Base-by-base conservation (phyloP, 2,113 vertebrate species). In the Pelecanoides urinatrix region DNA sequence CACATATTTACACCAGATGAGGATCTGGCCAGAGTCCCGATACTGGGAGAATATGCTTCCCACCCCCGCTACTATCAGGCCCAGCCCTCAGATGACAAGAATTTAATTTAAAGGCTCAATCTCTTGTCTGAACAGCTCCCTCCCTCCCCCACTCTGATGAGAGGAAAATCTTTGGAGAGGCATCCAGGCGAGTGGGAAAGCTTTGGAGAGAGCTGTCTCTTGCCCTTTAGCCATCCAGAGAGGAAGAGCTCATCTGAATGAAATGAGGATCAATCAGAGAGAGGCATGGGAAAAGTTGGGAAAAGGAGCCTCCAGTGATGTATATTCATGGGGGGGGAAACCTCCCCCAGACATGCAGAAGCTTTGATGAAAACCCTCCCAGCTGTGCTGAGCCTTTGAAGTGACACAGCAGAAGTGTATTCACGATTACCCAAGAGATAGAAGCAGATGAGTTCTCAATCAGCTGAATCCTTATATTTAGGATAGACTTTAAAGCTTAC, bases 71-170 rank as follows among this genome's bases (percentile, higher is more conserved):
- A 20, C 97, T 92, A 95, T 96, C 94, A 76, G 92, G 55, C 95
- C 95, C 95, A 92, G 93, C 92, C 96, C 95, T 94, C 91, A 67
- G 95, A 94, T 97, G 96, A 96, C 96, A 97, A 91, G 97, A 92
- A 91, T 95, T 97, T 97, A 97, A 97, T 97, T 96, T 92, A 94
- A 95, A 95, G 94, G 93, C 94, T 96, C 97, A 52, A 91, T 91
- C 96, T 96, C 97, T 95, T 97, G 97, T 97, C 96, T 97, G 95
- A 97, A 97, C 97, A 97, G 91, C 97, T 97, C 97, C 96, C 94
- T 91, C 92, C 96, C 94, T 95, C 97, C 94, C 95, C 96, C 94
- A 45, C 81, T 93, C 32, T 62, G 94, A 94, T 88, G 94, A 89
- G 95, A 97, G 96, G 94, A 90, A 97, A 96, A 94, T 89, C 94